Evolutionary conservation across 1,140 invertebrate species (phyloP).

Genomic region (Drosophila nannoptera): DNA sequence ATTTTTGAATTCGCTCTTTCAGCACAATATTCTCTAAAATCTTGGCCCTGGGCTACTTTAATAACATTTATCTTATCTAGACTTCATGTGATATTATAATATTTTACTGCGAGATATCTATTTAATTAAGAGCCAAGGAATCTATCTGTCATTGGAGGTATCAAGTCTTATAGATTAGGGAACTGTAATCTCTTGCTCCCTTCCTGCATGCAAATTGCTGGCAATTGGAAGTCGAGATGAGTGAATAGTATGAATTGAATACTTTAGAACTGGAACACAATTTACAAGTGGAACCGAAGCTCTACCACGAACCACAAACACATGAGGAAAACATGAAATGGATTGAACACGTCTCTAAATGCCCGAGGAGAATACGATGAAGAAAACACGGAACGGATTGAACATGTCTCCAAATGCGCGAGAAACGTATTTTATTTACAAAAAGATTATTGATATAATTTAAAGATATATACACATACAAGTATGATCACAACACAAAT

Average conservation of each 20-base stretch:
- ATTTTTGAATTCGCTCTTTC: too few relatives aligned
- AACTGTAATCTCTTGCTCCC: constrained; percentile 14
- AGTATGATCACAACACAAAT: constrained; percentile 59
- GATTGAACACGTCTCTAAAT: too few relatives aligned
- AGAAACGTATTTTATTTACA: constrained; percentile 62
- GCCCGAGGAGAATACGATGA: background rate
- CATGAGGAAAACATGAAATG: too few relatives aligned
- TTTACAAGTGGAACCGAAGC: too few relatives aligned
- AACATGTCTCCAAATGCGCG: constrained; percentile 36
- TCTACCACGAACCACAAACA: too few relatives aligned
- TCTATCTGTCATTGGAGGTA: background rate
- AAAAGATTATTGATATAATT: constrained; percentile 33
- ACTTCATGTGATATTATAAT: too few relatives aligned
- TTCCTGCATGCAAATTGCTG: constrained; percentile 17
- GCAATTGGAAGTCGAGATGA: too few relatives aligned
- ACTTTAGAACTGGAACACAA: too few relatives aligned
- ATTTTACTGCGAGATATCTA: background rate
- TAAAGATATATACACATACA: constrained; percentile 44
- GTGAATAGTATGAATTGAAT: background rate
- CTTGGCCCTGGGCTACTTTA: too few relatives aligned
- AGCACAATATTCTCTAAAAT: too few relatives aligned
- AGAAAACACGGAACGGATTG: constrained; percentile 50
- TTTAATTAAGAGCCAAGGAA: constrained; percentile 9
- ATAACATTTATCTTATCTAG: too few relatives aligned
- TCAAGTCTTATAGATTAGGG: constrained; percentile 18